phyloP scores from a whole-genome alignment of 2,797 vertebrate species.

The Rallus crepitans region DNA sequence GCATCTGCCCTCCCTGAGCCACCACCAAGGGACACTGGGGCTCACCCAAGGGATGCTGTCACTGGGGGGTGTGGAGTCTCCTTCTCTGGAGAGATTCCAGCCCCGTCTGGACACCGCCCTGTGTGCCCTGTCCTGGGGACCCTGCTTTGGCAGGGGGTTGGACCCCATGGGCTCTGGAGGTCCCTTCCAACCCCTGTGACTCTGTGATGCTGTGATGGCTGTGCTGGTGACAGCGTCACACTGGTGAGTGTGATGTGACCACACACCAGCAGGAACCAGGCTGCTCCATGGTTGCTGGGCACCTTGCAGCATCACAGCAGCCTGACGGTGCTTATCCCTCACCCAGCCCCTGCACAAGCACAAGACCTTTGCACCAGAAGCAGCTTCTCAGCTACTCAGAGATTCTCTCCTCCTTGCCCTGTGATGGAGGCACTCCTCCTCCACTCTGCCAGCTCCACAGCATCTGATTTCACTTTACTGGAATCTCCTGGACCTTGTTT shows the following conservation, averaged over 20 bases:
- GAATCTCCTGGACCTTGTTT: background rate
- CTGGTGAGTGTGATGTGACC: background rate
- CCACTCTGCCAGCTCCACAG: background rate
- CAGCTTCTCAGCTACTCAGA: background rate
- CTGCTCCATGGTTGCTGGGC: background rate
- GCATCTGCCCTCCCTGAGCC: background rate
- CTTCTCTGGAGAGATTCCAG: no score
- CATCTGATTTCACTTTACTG: background rate
- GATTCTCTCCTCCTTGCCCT: background rate
- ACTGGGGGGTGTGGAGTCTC: no score
- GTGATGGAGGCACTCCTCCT: fast-evolving
- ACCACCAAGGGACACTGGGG: background rate
- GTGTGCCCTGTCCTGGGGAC: no score
- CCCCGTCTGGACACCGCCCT: no score
- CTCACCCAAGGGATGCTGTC: fast-evolving
- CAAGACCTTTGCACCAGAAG: background rate
- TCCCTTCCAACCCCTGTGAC: no score
- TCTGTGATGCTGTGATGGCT: background rate
- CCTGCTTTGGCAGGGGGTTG: no score
- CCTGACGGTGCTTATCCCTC: fast-evolving
- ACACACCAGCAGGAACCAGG: fast-evolving
- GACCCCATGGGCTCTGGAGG: no score
- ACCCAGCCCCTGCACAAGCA: background rate
- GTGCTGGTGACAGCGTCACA: fast-evolving
- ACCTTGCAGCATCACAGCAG: background rate